These are phyloP conservation scores for Anguilla marmorata DNA, from an alignment of 2,797 vertebrate genomes.

Conservation along the genomic window DNA sequence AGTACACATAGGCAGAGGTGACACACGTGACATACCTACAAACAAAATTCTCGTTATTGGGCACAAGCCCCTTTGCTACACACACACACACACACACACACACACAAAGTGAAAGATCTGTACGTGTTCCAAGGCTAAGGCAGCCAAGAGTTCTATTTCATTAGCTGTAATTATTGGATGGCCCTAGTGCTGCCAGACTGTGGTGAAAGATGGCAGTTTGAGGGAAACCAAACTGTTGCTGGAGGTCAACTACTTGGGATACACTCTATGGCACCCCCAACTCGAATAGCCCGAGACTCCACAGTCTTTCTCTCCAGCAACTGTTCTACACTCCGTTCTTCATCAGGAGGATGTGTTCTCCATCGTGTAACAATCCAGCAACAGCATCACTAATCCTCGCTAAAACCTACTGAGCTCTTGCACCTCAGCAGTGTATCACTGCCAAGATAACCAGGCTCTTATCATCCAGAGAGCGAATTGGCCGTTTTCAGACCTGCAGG, in stretches of 20 bases:
- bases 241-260: not conserved
- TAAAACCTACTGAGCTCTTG: conserved; percentile 64
- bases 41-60: not conserved
- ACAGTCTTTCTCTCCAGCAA: not conserved
- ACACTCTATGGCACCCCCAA: not conserved
- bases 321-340: not conserved
- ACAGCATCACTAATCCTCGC: conserved; percentile 64
- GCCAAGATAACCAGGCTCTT: conserved; percentile 65
- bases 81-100: not conserved
- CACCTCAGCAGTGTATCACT: conserved; percentile 71
- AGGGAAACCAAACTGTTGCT: conserved; percentile 10
- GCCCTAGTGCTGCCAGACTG: not conserved
- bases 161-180: conserved; percentile 6
- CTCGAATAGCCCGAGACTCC: not conserved
- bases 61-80: too few relatives aligned
- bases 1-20: not conserved
- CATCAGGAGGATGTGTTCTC: conserved; percentile 30
- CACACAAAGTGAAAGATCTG: conserved; percentile 3
- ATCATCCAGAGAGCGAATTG: conserved; percentile 57
- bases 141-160: conserved; percentile 15
- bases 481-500: not conserved
- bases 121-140: not conserved
- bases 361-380: conserved; percentile 27
- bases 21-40: not conserved
- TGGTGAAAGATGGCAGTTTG: conserved; percentile 13